Conservation (phyloP, 2,797 vertebrate species). For the Pitangus sulphuratus region DNA sequence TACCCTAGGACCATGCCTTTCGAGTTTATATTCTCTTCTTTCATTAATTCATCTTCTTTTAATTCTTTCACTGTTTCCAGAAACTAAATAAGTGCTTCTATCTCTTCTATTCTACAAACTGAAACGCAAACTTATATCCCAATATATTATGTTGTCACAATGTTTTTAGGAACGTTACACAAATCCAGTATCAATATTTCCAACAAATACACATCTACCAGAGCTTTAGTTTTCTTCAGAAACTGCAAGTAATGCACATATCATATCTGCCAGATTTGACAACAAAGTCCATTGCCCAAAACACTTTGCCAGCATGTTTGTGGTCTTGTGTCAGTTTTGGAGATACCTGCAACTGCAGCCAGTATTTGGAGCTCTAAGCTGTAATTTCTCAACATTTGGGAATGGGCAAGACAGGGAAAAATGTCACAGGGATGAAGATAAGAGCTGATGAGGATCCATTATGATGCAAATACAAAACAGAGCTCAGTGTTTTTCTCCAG, state of each 20-base stretch:
- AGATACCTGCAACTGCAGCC: neutral
- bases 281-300: neutral
- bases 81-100: neutral
- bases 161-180: neutral
- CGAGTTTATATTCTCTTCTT: neutral
- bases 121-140: neutral
- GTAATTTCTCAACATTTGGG: neutral
- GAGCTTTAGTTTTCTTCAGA: neutral
- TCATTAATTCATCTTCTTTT: neutral
- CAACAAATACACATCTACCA: neutral
- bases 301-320: neutral
- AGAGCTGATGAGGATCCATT: neutral
- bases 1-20: neutral
- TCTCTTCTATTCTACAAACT: neutral
- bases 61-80: neutral
- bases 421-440: neutral
- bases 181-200: neutral
- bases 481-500: neutral
- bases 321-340: neutral
- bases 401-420: neutral
- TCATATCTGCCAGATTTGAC: neutral
- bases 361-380: neutral
- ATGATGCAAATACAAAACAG: neutral
- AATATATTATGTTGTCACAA: neutral
- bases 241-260: neutral